Evolutionary conservation across 1,140 invertebrate genomes (phyloP), one percentile per base, ranked within the genome.

Genomic region (Tetramorium parvispinum): DNA sequence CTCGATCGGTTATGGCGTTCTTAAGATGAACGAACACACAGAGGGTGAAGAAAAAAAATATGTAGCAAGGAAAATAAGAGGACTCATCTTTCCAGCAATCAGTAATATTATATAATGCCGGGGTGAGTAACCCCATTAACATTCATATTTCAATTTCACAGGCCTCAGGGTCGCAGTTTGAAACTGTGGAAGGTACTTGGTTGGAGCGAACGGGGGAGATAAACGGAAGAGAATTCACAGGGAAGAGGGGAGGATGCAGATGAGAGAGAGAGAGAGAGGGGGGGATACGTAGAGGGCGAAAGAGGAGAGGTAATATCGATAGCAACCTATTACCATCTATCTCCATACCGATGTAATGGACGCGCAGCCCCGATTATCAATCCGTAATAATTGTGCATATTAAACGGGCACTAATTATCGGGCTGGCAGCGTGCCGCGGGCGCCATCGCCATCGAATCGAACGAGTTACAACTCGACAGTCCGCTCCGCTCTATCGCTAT

Each of bases 301-400:
- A 88, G 82, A 87, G 82, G 87, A 87, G 65, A 88, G 86, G 75
- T 86, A 88, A 92, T 90, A 92, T 91, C 90, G 83, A 92, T 87
- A 88, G 91, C 88, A 92, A 91, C 90, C 91, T 91, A 94, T 94
- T 94, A 94, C 89, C 93, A 91, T 88, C 85, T 92, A 92, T 92
- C 93, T 92, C 88, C 89, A 87, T 92, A 79, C 88, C 66, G 90
- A 89, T 91, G 91, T 92, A 93, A 92, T 92, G 91, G 91, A 91
- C 90, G 88, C 90, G 88, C 89, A 82, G 86, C 65, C 82, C 86
- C 87, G 91, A 93, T 94, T 94, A 94, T 94, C 93, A 94, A 94
- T 94, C 92, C 92, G 89, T 92, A 93, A 94, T 94, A 95, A 94
- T 94, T 94, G 92, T 90, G 91, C 88, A 90, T 92, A 94, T 93